Evolutionary conservation across 2,113 vertebrate genomes (phyloP).

Genomic region (Neofelis nebulosa): DNA sequence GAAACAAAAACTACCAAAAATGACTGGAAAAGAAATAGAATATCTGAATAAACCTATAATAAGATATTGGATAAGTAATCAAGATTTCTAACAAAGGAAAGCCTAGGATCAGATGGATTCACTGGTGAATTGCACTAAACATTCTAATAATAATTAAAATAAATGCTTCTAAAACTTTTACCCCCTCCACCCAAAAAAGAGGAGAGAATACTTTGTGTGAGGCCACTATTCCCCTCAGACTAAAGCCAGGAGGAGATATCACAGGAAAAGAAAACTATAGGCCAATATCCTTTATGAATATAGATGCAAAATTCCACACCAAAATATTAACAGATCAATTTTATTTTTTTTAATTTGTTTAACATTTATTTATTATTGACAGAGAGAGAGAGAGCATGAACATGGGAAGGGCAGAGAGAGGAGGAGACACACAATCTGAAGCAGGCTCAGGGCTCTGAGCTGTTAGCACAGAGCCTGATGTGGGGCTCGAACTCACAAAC

Average conservation of each 20-base stretch:
- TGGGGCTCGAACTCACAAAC: too few relatives aligned
- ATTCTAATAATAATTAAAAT: background rate
- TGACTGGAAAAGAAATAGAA: background rate
- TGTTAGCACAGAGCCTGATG: too few relatives aligned
- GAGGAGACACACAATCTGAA: too few relatives aligned
- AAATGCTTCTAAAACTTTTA: background rate
- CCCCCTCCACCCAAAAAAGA: background rate
- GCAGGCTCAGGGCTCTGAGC: too few relatives aligned
- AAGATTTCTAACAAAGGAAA: background rate
- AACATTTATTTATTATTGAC: too few relatives aligned
- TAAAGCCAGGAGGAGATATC: background rate
- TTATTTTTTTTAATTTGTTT: background rate
- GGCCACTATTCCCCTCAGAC: background rate
- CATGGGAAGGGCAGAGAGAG: too few relatives aligned
- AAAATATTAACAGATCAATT: background rate
- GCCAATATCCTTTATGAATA: background rate
- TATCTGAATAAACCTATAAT: background rate
- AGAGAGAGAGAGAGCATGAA: too few relatives aligned
- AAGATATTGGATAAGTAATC: background rate
- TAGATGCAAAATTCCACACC: background rate
- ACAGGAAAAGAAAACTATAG: background rate
- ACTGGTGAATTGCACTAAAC: background rate
- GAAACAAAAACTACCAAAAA: background rate
- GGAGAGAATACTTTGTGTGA: background rate
- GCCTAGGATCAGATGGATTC: background rate